A percentile compares a stretch with the other conserved stretches of the same genome.
Evolutionary conservation across 2,888 invertebrate genomes (phyloP).

Genomic region (Koerneria pararmatus): DNA sequence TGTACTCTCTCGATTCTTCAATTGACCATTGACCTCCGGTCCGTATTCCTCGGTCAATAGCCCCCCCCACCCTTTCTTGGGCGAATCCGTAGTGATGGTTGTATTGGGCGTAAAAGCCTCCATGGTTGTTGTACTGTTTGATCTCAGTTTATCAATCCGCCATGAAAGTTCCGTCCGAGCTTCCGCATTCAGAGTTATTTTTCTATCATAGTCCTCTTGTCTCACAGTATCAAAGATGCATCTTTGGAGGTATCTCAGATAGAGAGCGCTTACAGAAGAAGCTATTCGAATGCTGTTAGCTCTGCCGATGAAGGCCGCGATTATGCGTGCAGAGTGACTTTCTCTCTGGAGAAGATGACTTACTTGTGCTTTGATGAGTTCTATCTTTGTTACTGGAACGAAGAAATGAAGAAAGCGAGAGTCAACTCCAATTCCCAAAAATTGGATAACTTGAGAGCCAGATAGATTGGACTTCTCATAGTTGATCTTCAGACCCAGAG

Average conservation of each 20-base stretch:
- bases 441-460: constrained; percentile 5
- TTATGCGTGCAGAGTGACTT: not conserved
- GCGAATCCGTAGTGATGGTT: constrained; percentile 22
- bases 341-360: not conserved
- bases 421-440: constrained; percentile 17
- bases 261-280: not conserved
- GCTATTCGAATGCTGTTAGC: constrained; percentile 4
- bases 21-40: constrained; percentile 21
- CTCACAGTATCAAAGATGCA: not conserved
- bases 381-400: not conserved
- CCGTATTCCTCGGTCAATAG: not conserved
- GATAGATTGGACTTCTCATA: constrained; percentile 9
- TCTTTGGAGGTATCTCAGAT: not conserved
- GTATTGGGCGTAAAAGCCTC: not conserved
- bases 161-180: not conserved
- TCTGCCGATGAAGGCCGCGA: not conserved
- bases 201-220: not conserved
- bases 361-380: not conserved
- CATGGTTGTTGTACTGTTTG: not conserved
- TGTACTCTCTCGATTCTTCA: constrained; percentile 12
- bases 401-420: not conserved
- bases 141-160: not conserved
- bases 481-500: constrained; percentile 18
- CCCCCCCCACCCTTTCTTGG: constrained; percentile 23
- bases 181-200: not conserved